These are phyloP conservation scores for Bothrops alternatus DNA, from an alignment of 2,797 vertebrate genomes.

Conservation along the genomic window DNA sequence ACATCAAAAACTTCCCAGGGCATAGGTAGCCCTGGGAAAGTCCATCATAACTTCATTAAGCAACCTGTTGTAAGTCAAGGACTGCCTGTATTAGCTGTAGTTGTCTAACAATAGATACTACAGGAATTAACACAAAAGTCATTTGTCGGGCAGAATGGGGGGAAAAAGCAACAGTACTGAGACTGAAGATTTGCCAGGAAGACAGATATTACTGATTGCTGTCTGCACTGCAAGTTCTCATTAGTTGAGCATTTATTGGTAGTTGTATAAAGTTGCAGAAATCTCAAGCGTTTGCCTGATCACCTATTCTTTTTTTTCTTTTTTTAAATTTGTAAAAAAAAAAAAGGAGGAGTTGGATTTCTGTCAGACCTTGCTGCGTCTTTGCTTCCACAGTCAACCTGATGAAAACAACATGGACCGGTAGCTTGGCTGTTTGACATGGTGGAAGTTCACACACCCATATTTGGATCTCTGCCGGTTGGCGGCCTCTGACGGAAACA, in stretches of 20 bases:
- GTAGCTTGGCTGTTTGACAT: constrained; percentile 60
- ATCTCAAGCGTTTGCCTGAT: background rate
- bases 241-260: background rate
- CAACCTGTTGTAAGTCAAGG: background rate
- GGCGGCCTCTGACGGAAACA: constrained; percentile 4
- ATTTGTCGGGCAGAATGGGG: background rate
- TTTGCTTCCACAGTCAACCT: constrained; percentile 74
- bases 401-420: constrained; percentile 85
- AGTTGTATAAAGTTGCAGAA: background rate
- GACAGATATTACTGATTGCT: background rate
- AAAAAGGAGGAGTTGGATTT: constrained; percentile 86
- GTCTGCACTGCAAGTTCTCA: background rate
- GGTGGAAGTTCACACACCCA: background rate
- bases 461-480: constrained; percentile 10
- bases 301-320: background rate
- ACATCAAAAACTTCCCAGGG: background rate
- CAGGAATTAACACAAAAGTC: background rate
- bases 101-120: background rate
- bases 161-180: background rate
- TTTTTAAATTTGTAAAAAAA: background rate
- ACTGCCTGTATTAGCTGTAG: background rate
- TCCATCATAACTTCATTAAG: background rate
- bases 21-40: background rate
- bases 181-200: background rate
- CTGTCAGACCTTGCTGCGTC: constrained; percentile 75